Conservation (phyloP, 2,888 invertebrate species). For the Caenorhabditis parvicauda region DNA sequence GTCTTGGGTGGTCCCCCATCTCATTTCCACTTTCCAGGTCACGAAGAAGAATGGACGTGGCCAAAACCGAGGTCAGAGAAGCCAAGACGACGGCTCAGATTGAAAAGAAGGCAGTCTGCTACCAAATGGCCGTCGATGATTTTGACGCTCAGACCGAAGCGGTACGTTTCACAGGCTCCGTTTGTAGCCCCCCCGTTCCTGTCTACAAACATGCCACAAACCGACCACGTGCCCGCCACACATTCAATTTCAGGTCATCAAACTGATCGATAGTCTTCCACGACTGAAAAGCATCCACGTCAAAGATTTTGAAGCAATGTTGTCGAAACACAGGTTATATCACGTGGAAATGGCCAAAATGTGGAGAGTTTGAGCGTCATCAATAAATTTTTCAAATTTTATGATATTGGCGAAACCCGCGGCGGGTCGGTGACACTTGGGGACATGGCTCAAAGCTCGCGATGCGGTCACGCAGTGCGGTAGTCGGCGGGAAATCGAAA, state of each 20-base stretch:
- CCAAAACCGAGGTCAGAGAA: constrained; percentile 39
- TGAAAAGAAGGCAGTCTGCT: constrained; percentile 43
- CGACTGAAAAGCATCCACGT: constrained; percentile 8
- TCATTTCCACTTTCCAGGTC: constrained; percentile 11
- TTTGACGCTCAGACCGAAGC: constrained; percentile 37
- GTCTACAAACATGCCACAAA: background rate
- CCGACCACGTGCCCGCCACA: background rate
- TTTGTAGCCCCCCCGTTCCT: background rate
- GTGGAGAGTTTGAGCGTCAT: too few species aligned
- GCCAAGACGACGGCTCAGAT: constrained; percentile 46
- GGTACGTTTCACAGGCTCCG: background rate
- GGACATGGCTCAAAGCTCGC: too few species aligned
- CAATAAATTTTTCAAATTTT: too few species aligned
- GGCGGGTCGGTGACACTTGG: too few species aligned
- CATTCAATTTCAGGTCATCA: constrained; percentile 21
- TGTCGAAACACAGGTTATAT: constrained; percentile 22
- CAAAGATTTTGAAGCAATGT: constrained; percentile 14
- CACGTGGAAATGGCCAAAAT: too few species aligned
- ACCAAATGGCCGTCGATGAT: constrained; percentile 42
- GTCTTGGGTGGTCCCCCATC: too few species aligned
- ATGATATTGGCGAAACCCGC: too few species aligned
- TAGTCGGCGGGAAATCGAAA: too few species aligned
- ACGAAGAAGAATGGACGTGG: constrained; percentile 40
- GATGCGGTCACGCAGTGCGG: too few species aligned
- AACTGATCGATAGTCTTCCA: constrained; percentile 25